Evolutionary conservation across 2,113 vertebrate species (phyloP).

Genomic region (Nibea coibor): DNA sequence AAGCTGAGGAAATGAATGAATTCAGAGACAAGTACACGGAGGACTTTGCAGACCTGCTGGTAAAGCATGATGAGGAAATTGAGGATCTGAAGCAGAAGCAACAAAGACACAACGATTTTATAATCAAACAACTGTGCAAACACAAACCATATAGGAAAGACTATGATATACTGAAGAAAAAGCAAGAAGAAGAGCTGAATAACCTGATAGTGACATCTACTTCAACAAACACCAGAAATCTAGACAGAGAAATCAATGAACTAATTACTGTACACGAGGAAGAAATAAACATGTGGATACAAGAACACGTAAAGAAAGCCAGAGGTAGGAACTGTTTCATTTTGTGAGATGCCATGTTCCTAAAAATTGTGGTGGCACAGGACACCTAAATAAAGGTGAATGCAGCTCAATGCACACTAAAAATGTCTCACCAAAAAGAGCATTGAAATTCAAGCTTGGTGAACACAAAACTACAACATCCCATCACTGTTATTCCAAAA

Average conservation of each 20-base stretch:
- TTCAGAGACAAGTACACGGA: constrained; percentile 35
- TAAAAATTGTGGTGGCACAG: background rate
- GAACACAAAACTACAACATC: too few species aligned
- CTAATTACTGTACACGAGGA: background rate
- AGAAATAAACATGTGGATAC: constrained; percentile 8
- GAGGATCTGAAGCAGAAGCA: constrained; percentile 6
- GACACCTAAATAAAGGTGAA: too few species aligned
- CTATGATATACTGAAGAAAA: background rate
- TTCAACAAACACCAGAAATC: too few species aligned
- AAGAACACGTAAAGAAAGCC: background rate
- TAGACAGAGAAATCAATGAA: background rate
- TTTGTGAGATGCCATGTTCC: constrained; percentile 2
- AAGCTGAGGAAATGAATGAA: constrained; percentile 58
- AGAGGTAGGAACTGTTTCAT: background rate
- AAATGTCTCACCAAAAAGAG: too few species aligned
- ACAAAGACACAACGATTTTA: background rate
- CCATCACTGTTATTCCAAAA: too few species aligned
- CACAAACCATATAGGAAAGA: too few species aligned
- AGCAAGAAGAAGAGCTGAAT: constrained; percentile 2
- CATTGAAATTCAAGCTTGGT: too few species aligned
- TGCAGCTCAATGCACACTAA: too few species aligned
- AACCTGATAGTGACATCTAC: too few species aligned
- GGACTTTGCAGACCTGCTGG: background rate
- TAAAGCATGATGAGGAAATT: background rate
- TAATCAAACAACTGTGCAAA: background rate